A percentile compares a stretch with the other conserved stretches of the same genome.
Evolutionary conservation across 2,888 invertebrate species (phyloP).

Genomic region (Heliconius hortense): DNA sequence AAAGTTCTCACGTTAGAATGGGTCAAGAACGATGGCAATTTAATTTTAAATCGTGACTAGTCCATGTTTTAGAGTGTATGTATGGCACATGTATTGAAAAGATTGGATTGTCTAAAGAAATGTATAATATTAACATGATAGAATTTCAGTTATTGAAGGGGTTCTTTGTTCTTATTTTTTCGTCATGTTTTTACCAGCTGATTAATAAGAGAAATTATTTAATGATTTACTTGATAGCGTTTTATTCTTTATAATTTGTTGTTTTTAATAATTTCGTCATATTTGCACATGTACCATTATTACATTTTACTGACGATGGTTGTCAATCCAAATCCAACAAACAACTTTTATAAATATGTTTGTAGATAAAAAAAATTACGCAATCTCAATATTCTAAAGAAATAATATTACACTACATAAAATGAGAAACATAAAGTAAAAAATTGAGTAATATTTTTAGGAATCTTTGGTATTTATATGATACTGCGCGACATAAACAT

Average conservation of each 20-base stretch:
- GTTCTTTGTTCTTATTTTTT: no score
- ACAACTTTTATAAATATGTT: not conserved
- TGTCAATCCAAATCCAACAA: not conserved
- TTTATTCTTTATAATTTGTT: not conserved
- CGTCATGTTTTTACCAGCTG: no score
- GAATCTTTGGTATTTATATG: not conserved
- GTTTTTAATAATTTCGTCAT: not conserved
- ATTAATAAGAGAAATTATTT: no score
- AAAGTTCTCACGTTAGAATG: conserved; percentile 32
- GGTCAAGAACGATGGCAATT: conserved; percentile 24
- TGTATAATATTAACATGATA: not conserved
- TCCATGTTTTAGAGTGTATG: not conserved
- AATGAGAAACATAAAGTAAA: not conserved
- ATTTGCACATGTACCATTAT: not conserved
- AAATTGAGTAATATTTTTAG: not conserved
- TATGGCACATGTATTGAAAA: not conserved
- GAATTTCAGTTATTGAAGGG: no score
- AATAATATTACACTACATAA: no score
- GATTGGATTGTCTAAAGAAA: not conserved
- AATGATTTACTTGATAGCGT: not conserved
- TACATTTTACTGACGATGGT: not conserved
- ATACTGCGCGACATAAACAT: not conserved
- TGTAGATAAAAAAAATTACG: not conserved
- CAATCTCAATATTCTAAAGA: not conserved
- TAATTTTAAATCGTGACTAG: conserved; percentile 19